Percentiles rank a stretch among this genome's conserved stretches.
These are phyloP conservation scores for Apocheima hispidaria DNA, from an alignment of 2,888 invertebrate genomes.

Conservation along the genomic window DNA sequence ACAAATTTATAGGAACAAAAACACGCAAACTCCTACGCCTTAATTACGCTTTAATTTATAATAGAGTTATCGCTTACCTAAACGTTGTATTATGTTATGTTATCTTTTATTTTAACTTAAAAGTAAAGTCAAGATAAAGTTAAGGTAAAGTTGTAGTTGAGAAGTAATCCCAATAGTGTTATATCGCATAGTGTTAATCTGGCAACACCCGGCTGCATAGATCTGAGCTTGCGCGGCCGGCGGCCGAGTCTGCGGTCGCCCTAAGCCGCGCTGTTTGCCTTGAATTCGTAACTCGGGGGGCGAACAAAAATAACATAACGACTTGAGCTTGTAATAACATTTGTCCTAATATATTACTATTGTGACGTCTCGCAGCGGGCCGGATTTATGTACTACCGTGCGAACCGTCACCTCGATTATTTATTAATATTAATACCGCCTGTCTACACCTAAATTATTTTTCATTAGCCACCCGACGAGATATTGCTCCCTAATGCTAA, in stretches of 20 bases:
- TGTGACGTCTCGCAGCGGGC: slow-evolving; percentile 76
- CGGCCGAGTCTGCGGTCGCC: slow-evolving; percentile 48
- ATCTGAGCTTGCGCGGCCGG: slow-evolving; percentile 30
- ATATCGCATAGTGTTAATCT: slow-evolving; percentile 12
- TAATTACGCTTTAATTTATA: no score
- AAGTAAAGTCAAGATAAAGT: no score
- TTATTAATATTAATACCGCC: slow-evolving; percentile 79
- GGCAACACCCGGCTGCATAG: slow-evolving; percentile 28
- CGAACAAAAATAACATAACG: slow-evolving; percentile 82
- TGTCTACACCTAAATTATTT: slow-evolving; percentile 76
- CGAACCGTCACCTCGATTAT: slow-evolving; percentile 77
- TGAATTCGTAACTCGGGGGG: slow-evolving; percentile 66
- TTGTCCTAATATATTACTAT: slow-evolving; percentile 84
- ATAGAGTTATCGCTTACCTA: no score
- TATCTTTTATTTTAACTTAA: no score
- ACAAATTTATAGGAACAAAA: no score
- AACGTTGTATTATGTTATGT: no score
- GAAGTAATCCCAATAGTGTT: not conserved
- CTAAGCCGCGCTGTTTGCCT: slow-evolving; percentile 54
- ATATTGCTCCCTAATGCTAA: slow-evolving; percentile 58
- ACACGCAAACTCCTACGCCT: no score
- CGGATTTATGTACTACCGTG: slow-evolving; percentile 79
- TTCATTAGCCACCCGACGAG: slow-evolving; percentile 69
- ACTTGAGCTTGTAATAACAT: slow-evolving; percentile 83
- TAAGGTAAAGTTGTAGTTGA: not conserved